A percentile compares a stretch with the other conserved stretches of the same genome.
These are phyloP conservation scores for Pseudocheirus occidentalis DNA, from an alignment of 2,797 vertebrate species.

Conservation along the genomic window DNA sequence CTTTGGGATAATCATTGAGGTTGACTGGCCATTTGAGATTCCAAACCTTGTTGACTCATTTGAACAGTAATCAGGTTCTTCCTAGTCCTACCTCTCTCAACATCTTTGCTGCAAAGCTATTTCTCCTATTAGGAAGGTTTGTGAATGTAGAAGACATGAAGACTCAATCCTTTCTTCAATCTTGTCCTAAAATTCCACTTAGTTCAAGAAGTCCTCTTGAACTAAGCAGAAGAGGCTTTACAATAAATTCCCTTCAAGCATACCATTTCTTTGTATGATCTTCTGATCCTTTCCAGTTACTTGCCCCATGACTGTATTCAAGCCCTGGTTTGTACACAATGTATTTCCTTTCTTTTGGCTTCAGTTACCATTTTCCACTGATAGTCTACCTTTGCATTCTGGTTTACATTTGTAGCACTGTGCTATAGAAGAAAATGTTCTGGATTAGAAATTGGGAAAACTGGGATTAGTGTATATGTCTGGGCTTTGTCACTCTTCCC, in stretches of 20 bases:
- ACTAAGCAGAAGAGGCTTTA: background rate
- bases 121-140: background rate
- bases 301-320: background rate
- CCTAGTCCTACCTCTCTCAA: background rate
- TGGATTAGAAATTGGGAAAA: background rate
- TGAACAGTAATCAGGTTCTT: background rate
- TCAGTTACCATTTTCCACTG: background rate
- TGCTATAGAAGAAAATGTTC: background rate
- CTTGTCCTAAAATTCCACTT: background rate
- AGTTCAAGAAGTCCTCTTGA: background rate
- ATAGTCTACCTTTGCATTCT: background rate
- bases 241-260: background rate
- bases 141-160: background rate
- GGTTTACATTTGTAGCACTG: background rate
- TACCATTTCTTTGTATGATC: background rate
- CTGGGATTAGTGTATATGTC: background rate
- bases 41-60: background rate
- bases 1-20: background rate
- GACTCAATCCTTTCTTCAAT: background rate
- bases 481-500: background rate
- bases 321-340: background rate
- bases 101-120: background rate
- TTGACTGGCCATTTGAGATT: background rate
- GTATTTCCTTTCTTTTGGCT: background rate
- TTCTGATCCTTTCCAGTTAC: background rate